Evolutionary conservation across 2,113 vertebrate species (phyloP), one percentile per base, ranked within the genome.

Genomic region (Myotis lucifugus): DNA sequence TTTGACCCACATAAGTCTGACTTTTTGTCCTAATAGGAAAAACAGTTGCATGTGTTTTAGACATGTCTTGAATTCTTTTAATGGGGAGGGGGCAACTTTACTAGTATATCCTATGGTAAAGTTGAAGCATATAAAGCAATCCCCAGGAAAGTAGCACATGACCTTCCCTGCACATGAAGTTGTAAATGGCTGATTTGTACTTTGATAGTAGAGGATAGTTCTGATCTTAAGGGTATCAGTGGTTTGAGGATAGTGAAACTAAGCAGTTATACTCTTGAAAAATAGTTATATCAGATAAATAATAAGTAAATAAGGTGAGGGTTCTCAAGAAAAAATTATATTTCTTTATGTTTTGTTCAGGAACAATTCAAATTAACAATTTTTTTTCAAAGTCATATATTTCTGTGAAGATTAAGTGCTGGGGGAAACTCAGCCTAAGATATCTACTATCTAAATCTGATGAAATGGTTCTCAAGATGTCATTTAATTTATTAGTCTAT

Each of bases 261-360:
- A 81, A 72, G 29, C 42, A 52, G 19, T 50, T 84, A 40, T 72
- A 79, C 17, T 87, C 23, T 18, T 32, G 23, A 8, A 48, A 79
- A 72, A 32, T 50, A 50, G 13, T 59, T 70, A 50, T n/a, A 48
- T n/a, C 40, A 17, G 59, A 32, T 81, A 70, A 72, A 32, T 87
- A 72, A 70, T 40, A 64, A 79, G 21, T 56, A 86, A 70, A 64
- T 64, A 42, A 87, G n/a, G 11, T 32, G 12, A 72, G 27, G 3
- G 5, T 93, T 88, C 37, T 93, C 66, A 91, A 76, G 72, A 70
- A 85, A 88, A 88, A 85, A 48, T 40, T 32, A 66, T n/a, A 81
- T 11, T 89, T 85, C 25, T 77, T 90, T 54, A 25, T 54, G 1
- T 69, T 86, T 78, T 81, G 27, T 37, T 64, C 32, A 90, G 37